Conservation (phyloP, 2,888 invertebrate genomes). For the Thera britannica region DNA sequence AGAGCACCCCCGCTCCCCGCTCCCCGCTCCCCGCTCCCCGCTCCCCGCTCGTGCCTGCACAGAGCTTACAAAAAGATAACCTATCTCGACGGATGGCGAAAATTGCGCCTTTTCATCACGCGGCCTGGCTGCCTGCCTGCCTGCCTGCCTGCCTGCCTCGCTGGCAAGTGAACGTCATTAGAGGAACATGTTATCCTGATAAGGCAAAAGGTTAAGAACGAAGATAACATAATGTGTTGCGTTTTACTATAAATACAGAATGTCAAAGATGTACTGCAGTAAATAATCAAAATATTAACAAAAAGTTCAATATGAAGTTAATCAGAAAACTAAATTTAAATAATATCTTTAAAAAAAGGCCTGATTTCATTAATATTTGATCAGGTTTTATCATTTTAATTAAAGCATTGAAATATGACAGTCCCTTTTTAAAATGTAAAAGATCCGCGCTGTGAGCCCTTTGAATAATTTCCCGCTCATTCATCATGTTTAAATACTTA, state of each 20-base stretch:
- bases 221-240: neutral
- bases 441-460: conserved; percentile 30
- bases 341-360: neutral
- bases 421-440: conserved; percentile 30
- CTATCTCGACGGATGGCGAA: conserved; percentile 33
- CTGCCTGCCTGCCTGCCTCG: neutral
- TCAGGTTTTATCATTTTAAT: conserved; percentile 34
- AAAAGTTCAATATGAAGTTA: neutral
- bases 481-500: conserved; percentile 36
- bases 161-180: conserved; percentile 11
- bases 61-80: conserved; percentile 35
- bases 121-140: neutral
- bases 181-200: conserved; percentile 1
- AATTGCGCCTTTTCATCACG: conserved; percentile 37
- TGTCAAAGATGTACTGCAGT: neutral
- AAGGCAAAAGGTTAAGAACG: neutral
- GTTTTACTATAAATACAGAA: neutral
- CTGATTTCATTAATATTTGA: conserved; percentile 20
- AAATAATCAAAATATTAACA: neutral
- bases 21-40: conserved; percentile 3
- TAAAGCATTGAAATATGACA: conserved; percentile 29
- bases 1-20: neutral
- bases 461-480: conserved; percentile 36
- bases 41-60: conserved; percentile 6
- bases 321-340: neutral